phyloP scores from a whole-genome alignment of 2,888 invertebrate genomes.

The Trissoscelio sp. region DNA sequence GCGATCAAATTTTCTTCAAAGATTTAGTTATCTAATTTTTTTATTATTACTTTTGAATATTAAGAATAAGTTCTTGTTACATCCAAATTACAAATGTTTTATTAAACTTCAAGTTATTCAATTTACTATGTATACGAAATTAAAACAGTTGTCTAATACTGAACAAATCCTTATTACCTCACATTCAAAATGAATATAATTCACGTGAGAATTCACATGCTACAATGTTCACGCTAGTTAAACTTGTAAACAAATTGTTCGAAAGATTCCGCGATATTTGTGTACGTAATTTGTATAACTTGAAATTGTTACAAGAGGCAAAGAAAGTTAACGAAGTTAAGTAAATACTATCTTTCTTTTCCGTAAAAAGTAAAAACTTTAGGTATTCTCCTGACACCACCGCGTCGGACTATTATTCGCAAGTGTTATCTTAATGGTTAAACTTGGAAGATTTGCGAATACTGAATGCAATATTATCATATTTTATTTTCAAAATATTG shows the following conservation, averaged over 20 bases:
- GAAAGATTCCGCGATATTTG: constrained; percentile 18
- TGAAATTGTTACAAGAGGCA: constrained; percentile 29
- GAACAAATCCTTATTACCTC: too few relatives aligned
- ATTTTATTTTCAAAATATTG: constrained; percentile 17
- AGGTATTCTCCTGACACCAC: constrained; percentile 34
- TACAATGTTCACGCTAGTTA: not conserved
- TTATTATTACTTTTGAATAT: too few relatives aligned
- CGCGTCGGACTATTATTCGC: constrained; percentile 46
- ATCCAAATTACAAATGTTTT: too few relatives aligned
- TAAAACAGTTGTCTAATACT: too few relatives aligned
- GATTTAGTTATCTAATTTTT: too few relatives aligned
- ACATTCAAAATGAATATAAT: too few relatives aligned
- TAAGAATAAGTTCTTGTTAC: too few relatives aligned
- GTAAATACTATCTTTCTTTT: constrained; percentile 37
- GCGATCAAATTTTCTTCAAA: too few relatives aligned
- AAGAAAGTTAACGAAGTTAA: constrained; percentile 42
- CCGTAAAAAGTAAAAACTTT: constrained; percentile 49
- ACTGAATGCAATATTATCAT: constrained; percentile 40
- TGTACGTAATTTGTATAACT: constrained; percentile 40
- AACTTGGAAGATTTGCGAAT: constrained; percentile 50
- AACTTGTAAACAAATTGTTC: constrained; percentile 28
- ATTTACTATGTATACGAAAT: too few relatives aligned
- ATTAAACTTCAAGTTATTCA: too few relatives aligned
- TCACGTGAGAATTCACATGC: not conserved
- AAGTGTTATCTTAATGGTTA: constrained; percentile 53